Conservation (phyloP, 1,140 invertebrate genomes). For the Gonatopus flavifemur region DNA sequence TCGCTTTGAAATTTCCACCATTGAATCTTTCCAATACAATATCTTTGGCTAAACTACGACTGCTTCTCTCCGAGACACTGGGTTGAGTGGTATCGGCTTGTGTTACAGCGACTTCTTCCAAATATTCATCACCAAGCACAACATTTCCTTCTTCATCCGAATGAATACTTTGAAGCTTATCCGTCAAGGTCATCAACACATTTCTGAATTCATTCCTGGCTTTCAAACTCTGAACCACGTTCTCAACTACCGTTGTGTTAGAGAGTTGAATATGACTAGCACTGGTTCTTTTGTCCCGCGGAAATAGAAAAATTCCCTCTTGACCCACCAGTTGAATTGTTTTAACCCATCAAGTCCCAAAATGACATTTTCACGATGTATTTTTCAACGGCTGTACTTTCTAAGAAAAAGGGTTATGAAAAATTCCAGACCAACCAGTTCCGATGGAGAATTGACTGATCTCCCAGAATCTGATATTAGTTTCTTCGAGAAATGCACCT, state of each 20-base stretch:
- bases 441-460: too few species aligned
- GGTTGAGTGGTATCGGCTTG: too few species aligned
- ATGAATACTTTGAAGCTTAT: slow-evolving; percentile 5
- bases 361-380: too few species aligned
- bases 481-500: too few species aligned
- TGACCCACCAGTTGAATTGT: slow-evolving; percentile 5
- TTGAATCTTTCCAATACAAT: slow-evolving; percentile 10
- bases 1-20: slow-evolving; percentile 7
- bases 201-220: slow-evolving; percentile 4
- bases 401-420: too few species aligned
- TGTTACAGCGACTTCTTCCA: slow-evolving; percentile 1
- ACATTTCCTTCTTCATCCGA: slow-evolving; percentile 9
- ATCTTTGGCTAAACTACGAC: slow-evolving; percentile 1
- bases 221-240: slow-evolving; percentile 7
- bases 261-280: slow-evolving; percentile 1
- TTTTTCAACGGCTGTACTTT: too few species aligned
- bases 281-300: slow-evolving; percentile 5
- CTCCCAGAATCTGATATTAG: too few species aligned
- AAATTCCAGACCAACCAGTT: too few species aligned
- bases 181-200: slow-evolving; percentile 2
- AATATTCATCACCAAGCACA: neutral
- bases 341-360: too few species aligned
- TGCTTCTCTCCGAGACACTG: too few species aligned
- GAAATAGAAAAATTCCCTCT: slow-evolving; percentile 7
- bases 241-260: slow-evolving; percentile 3